These are phyloP conservation scores for Hypena proboscidalis DNA, from an alignment of 2,888 invertebrate species.

Conservation along the genomic window DNA sequence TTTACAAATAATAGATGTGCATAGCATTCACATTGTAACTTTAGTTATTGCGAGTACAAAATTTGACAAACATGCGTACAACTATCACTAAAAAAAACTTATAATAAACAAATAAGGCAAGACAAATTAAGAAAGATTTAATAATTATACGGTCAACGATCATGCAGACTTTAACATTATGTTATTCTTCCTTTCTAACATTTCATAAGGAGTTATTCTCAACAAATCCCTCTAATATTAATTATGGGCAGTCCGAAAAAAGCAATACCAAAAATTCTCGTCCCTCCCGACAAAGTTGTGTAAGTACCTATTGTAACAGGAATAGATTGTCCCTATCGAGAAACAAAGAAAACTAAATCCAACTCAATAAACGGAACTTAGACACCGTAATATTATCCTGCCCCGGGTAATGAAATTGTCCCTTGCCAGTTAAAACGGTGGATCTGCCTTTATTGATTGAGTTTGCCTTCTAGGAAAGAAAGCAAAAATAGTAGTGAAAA, in stretches of 20 bases:
- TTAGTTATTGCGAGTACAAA: too few relatives aligned
- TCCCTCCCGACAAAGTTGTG: neutral
- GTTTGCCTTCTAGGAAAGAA: conserved; percentile 14
- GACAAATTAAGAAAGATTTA: too few relatives aligned
- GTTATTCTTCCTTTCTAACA: neutral
- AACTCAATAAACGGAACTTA: conserved; percentile 38
- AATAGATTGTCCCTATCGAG: conserved; percentile 10
- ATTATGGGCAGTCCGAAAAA: neutral
- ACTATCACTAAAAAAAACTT: too few relatives aligned
- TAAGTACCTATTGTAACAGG: conserved; percentile 2
- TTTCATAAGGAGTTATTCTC: neutral
- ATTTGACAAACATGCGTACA: too few relatives aligned
- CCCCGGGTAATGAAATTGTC: conserved; percentile 37
- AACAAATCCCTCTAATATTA: neutral
- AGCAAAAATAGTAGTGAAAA: conserved; percentile 17
- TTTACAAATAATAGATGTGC: too few relatives aligned
- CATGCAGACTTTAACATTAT: neutral
- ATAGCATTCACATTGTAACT: too few relatives aligned
- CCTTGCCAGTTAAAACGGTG: conserved; percentile 26
- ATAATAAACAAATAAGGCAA: too few relatives aligned
- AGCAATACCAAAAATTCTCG: neutral
- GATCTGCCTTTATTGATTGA: conserved; percentile 36
- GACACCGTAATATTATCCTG: conserved; percentile 37
- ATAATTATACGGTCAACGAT: too few relatives aligned
- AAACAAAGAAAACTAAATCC: conserved; percentile 34